Conservation (phyloP, 2,113 vertebrate species). For the Egretta garzetta region DNA sequence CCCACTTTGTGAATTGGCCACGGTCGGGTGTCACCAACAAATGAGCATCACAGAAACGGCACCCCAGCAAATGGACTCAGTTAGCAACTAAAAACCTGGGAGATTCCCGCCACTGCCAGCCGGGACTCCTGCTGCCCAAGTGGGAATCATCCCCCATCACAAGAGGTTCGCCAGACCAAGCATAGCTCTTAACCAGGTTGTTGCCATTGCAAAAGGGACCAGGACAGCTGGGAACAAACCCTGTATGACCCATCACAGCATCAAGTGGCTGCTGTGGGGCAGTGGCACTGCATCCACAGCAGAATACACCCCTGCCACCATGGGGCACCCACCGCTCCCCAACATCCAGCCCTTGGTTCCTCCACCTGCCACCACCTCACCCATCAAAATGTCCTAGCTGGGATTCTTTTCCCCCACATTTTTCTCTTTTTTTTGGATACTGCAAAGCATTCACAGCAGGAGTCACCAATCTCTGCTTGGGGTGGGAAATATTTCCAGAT, state of each 20-base stretch:
- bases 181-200: not conserved
- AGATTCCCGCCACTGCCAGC: accelerated
- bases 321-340: not conserved
- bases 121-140: not conserved
- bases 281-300: not conserved
- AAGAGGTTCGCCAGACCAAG: not conserved
- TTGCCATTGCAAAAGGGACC: not conserved
- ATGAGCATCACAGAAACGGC: not conserved
- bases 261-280: not conserved
- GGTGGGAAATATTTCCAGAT: conserved; percentile 38
- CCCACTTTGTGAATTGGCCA: not conserved
- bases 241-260: not conserved
- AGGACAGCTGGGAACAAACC: not conserved
- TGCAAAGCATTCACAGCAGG: not conserved
- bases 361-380: not conserved
- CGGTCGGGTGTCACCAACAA: not conserved
- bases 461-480: not conserved
- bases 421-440: not conserved
- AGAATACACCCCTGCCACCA: not conserved
- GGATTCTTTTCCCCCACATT: not conserved
- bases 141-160: not conserved
- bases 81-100: not conserved
- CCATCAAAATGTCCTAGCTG: not conserved
- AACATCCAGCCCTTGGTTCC: not conserved
- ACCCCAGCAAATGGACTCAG: not conserved